phyloP scores from a whole-genome alignment of 2,888 invertebrate species.

The Microctonus hyperodae region DNA sequence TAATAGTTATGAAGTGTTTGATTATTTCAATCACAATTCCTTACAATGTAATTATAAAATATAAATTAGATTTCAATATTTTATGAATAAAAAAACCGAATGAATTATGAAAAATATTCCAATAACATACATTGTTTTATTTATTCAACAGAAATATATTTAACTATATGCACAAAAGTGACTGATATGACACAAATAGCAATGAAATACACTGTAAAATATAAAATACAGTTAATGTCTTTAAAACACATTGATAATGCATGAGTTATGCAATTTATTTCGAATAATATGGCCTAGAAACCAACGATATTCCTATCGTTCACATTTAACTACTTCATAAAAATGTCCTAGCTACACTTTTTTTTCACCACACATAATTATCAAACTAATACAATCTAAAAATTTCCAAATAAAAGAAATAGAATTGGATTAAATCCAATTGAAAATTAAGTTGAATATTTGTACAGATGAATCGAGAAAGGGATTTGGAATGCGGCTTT shows the following conservation, averaged over 20 bases:
- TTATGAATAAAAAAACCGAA: background rate
- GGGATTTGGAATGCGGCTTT: background rate
- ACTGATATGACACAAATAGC: background rate
- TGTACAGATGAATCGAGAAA: background rate
- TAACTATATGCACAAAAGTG: background rate
- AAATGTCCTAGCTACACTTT: background rate
- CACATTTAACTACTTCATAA: conserved; percentile 16
- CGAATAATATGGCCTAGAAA: conserved; percentile 14
- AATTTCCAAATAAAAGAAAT: conserved; percentile 2
- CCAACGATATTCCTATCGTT: conserved; percentile 11
- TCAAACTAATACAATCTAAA: background rate
- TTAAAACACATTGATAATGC: conserved; percentile 18
- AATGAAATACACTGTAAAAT: background rate
- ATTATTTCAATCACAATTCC: background rate
- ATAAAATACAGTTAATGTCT: conserved; percentile 3
- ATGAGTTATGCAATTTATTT: conserved; percentile 20
- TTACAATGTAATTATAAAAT: background rate
- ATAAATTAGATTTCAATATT: background rate
- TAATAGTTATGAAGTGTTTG: background rate
- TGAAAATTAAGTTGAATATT: background rate
- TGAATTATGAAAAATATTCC: background rate
- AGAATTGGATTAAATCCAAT: background rate
- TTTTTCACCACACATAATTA: background rate
- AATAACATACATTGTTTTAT: background rate
- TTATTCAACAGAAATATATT: background rate